A percentile compares a stretch with the other conserved stretches of the same genome.
phyloP scores from a whole-genome alignment of 2,113 vertebrate species.

The Marmota monax region DNA sequence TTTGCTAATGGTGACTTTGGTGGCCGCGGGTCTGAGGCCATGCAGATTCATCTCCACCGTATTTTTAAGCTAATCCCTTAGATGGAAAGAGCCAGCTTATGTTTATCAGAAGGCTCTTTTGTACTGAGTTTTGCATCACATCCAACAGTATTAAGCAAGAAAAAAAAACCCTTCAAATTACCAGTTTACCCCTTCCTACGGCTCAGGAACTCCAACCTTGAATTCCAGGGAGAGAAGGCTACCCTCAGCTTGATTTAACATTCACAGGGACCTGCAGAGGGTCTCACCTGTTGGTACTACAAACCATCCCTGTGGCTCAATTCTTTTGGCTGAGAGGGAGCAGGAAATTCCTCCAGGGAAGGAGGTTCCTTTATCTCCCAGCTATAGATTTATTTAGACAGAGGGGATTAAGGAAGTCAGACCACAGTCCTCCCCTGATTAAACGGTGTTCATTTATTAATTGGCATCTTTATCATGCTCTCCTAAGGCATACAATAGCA shows the following conservation, averaged over 20 bases:
- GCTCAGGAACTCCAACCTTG: slow-evolving; percentile 59
- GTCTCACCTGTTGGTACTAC: not conserved
- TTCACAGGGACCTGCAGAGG: not conserved
- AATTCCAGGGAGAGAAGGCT: slow-evolving; percentile 46
- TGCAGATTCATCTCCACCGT: not conserved
- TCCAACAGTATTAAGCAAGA: slow-evolving; percentile 10
- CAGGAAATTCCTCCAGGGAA: slow-evolving; percentile 24
- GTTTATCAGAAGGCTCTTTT: slow-evolving; percentile 29
- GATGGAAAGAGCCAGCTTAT: not conserved
- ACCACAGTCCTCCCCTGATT: not conserved
- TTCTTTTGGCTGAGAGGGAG: slow-evolving; percentile 14
- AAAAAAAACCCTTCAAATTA: slow-evolving; percentile 11
- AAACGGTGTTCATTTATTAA: slow-evolving; percentile 53
- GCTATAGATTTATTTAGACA: slow-evolving; percentile 51
- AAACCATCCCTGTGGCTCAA: slow-evolving; percentile 16
- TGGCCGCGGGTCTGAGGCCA: not conserved
- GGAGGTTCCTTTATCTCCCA: slow-evolving; percentile 33
- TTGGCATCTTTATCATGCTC: slow-evolving; percentile 28
- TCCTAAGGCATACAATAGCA: not conserved
- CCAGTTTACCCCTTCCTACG: not conserved
- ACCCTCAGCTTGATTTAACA: slow-evolving; percentile 6
- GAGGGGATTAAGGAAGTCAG: not conserved
- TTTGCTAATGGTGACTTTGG: not conserved
- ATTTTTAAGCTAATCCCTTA: slow-evolving; percentile 51
- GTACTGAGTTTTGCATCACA: slow-evolving; percentile 48